Conservation (phyloP, 23 tunicate species). For the Corella eumyota region DNA sequence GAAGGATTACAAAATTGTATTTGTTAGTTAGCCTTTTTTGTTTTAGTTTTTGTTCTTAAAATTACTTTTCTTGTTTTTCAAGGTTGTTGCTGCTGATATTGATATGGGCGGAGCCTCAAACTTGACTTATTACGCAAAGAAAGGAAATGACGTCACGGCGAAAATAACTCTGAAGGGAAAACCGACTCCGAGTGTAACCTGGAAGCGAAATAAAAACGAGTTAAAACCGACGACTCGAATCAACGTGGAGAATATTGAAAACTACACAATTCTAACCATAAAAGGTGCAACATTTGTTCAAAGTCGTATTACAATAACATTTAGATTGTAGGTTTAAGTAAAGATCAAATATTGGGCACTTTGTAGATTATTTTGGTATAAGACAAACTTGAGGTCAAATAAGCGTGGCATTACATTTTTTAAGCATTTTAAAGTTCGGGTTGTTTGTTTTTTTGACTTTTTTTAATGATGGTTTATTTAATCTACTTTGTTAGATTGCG, state of each 20-base stretch:
- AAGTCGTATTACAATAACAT: no score
- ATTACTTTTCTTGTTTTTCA: background rate
- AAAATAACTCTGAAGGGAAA: constrained; percentile 53
- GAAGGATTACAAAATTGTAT: no score
- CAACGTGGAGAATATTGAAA: constrained; percentile 43
- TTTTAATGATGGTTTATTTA: no score
- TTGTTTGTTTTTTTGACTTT: no score
- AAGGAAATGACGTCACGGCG: constrained; percentile 72
- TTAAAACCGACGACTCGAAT: constrained; percentile 72
- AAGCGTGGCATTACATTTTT: no score
- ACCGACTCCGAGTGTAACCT: constrained; percentile 49
- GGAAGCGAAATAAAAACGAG: constrained; percentile 43
- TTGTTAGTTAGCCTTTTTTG: no score
- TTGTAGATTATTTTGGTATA: no score
- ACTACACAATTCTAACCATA: constrained; percentile 33
- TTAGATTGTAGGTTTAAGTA: no score
- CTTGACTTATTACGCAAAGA: constrained; percentile 74
- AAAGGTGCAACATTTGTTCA: constrained; percentile 79
- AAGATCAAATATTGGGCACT: no score
- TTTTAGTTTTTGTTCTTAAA: no score
- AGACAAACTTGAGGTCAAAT: no score
- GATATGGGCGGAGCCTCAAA: constrained; percentile 54
- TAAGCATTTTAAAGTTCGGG: no score
- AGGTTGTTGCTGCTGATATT: constrained; percentile 75
- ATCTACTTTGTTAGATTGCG: constrained; percentile 70